phyloP scores from a whole-genome alignment of 1,140 invertebrate genomes.

The Lordiphosa collinella region DNA sequence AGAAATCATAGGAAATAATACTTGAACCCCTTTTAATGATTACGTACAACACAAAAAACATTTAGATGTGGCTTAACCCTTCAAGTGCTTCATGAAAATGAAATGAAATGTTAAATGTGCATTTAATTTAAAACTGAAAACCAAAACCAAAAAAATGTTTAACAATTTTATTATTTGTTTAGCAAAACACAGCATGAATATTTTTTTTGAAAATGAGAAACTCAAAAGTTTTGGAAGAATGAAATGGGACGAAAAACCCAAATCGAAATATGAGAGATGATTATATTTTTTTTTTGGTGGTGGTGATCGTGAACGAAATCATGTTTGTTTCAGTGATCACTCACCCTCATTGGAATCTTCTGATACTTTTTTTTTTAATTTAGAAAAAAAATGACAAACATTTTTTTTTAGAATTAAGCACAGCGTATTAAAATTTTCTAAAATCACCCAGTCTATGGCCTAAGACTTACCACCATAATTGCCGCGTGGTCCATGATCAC shows the following conservation, averaged over 20 bases:
- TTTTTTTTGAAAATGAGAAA: slow-evolving; percentile 23
- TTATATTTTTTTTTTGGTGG: slow-evolving; percentile 16
- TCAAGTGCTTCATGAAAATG: slow-evolving; percentile 28
- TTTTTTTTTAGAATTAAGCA: slow-evolving; percentile 31
- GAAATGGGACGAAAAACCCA: slow-evolving; percentile 16
- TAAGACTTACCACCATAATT: slow-evolving; percentile 86
- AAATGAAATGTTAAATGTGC: slow-evolving; percentile 36
- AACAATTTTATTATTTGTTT: slow-evolving; percentile 36
- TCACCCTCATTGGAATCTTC: slow-evolving; percentile 79
- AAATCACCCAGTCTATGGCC: neutral
- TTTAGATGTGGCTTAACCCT: slow-evolving; percentile 31
- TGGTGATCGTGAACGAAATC: slow-evolving; percentile 30
- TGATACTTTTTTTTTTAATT: slow-evolving; percentile 57
- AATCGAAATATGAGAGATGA: slow-evolving; percentile 34
- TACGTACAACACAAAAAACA: slow-evolving; percentile 63
- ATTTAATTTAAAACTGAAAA: slow-evolving; percentile 12
- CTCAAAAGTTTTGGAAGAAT: slow-evolving; percentile 8
- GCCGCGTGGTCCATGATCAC: slow-evolving; percentile 86
- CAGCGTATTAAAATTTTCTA: slow-evolving; percentile 4
- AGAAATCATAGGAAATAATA: slow-evolving; percentile 14
- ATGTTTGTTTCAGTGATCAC: slow-evolving; percentile 52
- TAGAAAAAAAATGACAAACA: slow-evolving; percentile 37
- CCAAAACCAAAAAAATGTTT: slow-evolving; percentile 23
- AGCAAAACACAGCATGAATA: slow-evolving; percentile 79
- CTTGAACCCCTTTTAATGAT: slow-evolving; percentile 22